Evolutionary conservation across 2,113 vertebrate species (phyloP).

Genomic region (Oreochromis niloticus): DNA sequence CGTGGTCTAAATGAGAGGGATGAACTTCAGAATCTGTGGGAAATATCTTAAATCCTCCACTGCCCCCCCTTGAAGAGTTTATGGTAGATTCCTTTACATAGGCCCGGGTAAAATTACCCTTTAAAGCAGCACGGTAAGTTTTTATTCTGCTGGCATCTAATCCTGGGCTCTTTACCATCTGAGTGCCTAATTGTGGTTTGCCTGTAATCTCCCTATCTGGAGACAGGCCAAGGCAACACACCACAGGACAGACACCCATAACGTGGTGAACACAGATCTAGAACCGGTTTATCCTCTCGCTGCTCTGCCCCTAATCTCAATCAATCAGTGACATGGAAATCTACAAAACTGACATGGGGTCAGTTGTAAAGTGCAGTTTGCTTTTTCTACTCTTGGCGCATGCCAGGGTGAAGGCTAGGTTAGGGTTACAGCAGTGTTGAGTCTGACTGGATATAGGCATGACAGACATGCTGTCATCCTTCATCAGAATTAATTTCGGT

Average conservation of each 20-base stretch:
- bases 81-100: conserved; percentile 27
- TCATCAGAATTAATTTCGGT: conserved; percentile 1
- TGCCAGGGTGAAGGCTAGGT: conserved; percentile 2
- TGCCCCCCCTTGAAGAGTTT: not conserved
- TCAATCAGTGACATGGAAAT: not conserved
- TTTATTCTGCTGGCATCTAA: conserved; percentile 64
- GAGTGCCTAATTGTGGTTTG: conserved; percentile 46
- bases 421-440: not conserved
- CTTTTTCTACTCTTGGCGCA: not conserved
- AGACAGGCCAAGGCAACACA: conserved; percentile 24
- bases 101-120: conserved; percentile 26
- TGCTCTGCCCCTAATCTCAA: not conserved
- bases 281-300: not conserved
- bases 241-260: not conserved
- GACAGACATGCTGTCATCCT: not conserved
- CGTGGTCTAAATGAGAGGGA: conserved; percentile 31
- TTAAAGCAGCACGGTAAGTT: conserved; percentile 18
- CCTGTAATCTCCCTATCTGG: conserved; percentile 41
- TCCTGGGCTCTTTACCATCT: conserved; percentile 51
- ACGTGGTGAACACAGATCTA: not conserved
- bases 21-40: conserved; percentile 32
- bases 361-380: not conserved
- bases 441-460: not conserved
- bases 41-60: conserved; percentile 1
- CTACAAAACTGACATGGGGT: not conserved